Percentiles rank a stretch among this genome's conserved stretches.
Conservation (phyloP, 1,140 invertebrate genomes). For the Bombus balteatus region DNA sequence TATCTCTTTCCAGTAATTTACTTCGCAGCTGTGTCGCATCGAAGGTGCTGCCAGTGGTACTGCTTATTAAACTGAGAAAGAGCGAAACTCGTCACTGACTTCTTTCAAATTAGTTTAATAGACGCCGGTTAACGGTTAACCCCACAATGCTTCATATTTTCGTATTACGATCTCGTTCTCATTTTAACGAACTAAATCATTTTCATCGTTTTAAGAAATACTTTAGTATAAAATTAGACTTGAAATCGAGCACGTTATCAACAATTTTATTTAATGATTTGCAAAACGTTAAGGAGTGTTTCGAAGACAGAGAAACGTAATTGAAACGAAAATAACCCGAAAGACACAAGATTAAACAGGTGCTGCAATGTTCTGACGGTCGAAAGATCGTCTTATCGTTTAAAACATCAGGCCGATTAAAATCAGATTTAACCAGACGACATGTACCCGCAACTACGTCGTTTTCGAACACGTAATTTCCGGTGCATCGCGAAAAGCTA, state of each 20-base stretch:
- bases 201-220: background rate
- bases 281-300: background rate
- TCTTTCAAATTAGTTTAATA: constrained; percentile 42
- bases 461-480: constrained; percentile 18
- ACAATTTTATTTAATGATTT: background rate
- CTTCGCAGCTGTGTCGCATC: constrained; percentile 62
- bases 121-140: constrained; percentile 18
- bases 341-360: background rate
- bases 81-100: constrained; percentile 37
- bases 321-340: too few relatives aligned
- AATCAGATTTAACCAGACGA: constrained; percentile 18
- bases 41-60: constrained; percentile 49
- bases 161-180: background rate
- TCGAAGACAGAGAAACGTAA: too few relatives aligned
- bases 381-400: constrained; percentile 47
- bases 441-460: constrained; percentile 28
- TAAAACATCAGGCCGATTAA: constrained; percentile 46
- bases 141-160: background rate
- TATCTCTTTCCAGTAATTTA: constrained; percentile 67
- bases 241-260: background rate
- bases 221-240: background rate
- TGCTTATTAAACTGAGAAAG: constrained; percentile 57
- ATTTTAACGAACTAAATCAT: background rate
- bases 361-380: constrained; percentile 26
- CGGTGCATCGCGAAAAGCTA: constrained; percentile 37